Percentiles rank a stretch among this genome's conserved stretches.
Evolutionary conservation across 2,113 vertebrate species (phyloP).

Genomic region (Corydoras maculifer): DNA sequence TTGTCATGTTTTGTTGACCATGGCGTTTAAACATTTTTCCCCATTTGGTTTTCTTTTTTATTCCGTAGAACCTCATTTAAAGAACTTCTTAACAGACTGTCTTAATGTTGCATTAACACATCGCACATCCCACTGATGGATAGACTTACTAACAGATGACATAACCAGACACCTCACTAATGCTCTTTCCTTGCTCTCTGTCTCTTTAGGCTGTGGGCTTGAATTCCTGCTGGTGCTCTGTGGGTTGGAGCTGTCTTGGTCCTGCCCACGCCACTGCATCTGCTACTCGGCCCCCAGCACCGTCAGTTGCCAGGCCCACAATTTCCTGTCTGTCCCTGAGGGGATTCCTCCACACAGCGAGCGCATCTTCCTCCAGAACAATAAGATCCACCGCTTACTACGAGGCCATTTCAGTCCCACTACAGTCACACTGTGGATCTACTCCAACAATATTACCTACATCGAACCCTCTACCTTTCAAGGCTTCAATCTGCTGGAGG

Average conservation of each 20-base stretch:
- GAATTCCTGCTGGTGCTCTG: conserved; percentile 89
- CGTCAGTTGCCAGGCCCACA: conserved; percentile 96
- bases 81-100: too few species aligned
- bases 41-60: too few species aligned
- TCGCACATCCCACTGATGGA: too few species aligned
- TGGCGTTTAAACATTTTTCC: too few species aligned
- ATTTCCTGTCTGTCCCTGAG: conserved; percentile 85
- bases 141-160: too few species aligned
- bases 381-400: conserved; percentile 85
- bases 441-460: conserved; percentile 95
- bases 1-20: too few species aligned
- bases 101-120: too few species aligned
- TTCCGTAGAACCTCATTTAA: too few species aligned
- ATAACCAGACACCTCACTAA: not conserved
- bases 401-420: conserved; percentile 85
- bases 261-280: conserved; percentile 90
- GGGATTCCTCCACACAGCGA: conserved; percentile 91
- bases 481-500: conserved; percentile 85
- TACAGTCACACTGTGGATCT: conserved; percentile 95
- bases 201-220: conserved; percentile 73
- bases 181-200: conserved; percentile 7
- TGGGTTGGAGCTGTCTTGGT: conserved; percentile 71
- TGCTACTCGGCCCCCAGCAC: conserved; percentile 95
- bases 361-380: conserved; percentile 96
- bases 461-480: conserved; percentile 89